Percentiles rank a stretch among this genome's conserved stretches.
Conservation (phyloP, 2,888 invertebrate genomes). For the Andrena trimmerana region DNA sequence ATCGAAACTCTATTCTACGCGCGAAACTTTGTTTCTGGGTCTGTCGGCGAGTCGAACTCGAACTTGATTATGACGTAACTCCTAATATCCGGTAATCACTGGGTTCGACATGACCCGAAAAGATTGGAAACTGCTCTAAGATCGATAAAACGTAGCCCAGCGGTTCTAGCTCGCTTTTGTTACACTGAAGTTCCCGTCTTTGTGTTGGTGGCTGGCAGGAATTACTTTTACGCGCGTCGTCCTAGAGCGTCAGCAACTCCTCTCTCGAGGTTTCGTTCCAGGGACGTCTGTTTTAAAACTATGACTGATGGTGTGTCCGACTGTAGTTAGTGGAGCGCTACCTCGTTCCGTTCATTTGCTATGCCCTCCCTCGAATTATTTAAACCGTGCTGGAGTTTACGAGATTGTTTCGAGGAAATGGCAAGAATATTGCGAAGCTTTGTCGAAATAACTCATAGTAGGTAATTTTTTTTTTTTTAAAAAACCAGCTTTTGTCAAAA, state of each 20-base stretch:
- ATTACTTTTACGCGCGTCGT: constrained; percentile 59
- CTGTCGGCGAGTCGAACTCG: constrained; percentile 26
- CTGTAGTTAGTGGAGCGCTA: constrained; percentile 15
- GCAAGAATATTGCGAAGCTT: constrained; percentile 26
- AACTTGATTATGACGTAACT: constrained; percentile 62
- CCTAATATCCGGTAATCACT: constrained; percentile 59
- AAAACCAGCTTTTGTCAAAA: too few species aligned
- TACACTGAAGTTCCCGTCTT: constrained; percentile 23
- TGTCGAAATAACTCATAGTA: background rate
- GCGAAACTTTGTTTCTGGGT: constrained; percentile 48
- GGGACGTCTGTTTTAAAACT: constrained; percentile 57
- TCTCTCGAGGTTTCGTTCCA: constrained; percentile 51
- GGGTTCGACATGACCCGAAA: constrained; percentile 52
- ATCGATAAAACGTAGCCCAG: constrained; percentile 54
- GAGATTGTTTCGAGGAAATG: constrained; percentile 22
- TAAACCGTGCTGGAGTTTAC: constrained; percentile 25
- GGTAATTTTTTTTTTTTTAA: too few species aligned
- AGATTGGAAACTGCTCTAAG: constrained; percentile 30
- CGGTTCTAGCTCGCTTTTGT: constrained; percentile 43
- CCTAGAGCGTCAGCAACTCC: constrained; percentile 42
- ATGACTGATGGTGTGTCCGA: constrained; percentile 58
- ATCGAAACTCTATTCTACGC: constrained; percentile 40
- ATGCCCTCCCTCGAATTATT: constrained; percentile 30
- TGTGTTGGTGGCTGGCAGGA: constrained; percentile 36
- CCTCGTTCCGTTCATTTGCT: constrained; percentile 15